A percentile compares a stretch with the other conserved stretches of the same genome.
Conservation (phyloP, 2,888 invertebrate genomes). For the Alsophila aescularia region DNA sequence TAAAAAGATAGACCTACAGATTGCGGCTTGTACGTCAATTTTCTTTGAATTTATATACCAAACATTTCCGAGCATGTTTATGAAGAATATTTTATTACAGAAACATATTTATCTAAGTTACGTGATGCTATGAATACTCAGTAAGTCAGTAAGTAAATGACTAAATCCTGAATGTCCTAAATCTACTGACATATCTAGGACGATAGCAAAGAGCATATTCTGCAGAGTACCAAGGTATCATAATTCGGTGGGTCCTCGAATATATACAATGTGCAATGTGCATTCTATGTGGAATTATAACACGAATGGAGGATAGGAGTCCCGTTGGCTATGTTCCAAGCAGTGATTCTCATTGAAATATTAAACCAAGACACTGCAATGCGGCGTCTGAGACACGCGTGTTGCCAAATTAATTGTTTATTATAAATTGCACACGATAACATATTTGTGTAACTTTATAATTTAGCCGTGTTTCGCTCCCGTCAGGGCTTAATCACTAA, state of each 20-base stretch:
- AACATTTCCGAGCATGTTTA: too few relatives aligned
- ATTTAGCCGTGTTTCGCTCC: background rate
- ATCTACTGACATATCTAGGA: too few relatives aligned
- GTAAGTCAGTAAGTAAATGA: too few relatives aligned
- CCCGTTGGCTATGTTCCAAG: conserved; percentile 74
- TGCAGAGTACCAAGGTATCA: conserved; percentile 6
- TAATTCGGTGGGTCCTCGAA: conserved; percentile 14
- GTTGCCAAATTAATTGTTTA: conserved; percentile 56
- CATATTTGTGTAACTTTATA: conserved; percentile 8
- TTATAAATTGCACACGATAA: conserved; percentile 30
- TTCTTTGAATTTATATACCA: too few relatives aligned
- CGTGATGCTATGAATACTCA: too few relatives aligned
- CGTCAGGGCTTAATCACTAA: too few relatives aligned
- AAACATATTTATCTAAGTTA: too few relatives aligned
- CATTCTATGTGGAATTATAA: conserved; percentile 44
- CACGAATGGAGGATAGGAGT: conserved; percentile 42
- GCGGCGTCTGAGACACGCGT: conserved; percentile 67
- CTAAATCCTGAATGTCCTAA: background rate
- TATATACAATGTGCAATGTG: conserved; percentile 33
- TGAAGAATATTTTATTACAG: too few relatives aligned
- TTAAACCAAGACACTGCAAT: conserved; percentile 80
- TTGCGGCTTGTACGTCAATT: too few relatives aligned
- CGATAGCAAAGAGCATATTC: background rate
- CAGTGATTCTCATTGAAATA: conserved; percentile 81
- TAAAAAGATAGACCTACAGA: too few relatives aligned